Evolutionary conservation across 2,797 vertebrate species (phyloP).

Genomic region (Neomorphus geoffroyi): DNA sequence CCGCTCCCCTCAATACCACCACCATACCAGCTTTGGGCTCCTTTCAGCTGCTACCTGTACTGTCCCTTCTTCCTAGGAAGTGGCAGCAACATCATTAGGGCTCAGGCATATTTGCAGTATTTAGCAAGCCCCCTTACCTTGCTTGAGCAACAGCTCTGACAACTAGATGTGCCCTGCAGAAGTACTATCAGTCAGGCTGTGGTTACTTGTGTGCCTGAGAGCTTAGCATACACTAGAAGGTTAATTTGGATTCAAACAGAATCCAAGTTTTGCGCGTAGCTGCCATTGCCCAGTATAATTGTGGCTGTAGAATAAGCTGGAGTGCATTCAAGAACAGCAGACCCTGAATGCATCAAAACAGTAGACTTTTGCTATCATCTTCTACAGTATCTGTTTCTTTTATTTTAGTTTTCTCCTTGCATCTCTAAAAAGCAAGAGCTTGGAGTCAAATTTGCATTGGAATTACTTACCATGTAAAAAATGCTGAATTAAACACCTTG

Average conservation of each 20-base stretch:
- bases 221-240: rapidly evolving
- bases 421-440: background rate
- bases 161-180: background rate
- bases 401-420: background rate
- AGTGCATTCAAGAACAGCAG: background rate
- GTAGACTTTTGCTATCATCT: background rate
- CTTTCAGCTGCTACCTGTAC: background rate
- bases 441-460: background rate
- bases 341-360: background rate
- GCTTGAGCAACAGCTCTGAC: background rate
- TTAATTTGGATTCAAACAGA: background rate
- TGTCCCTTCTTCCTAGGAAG: background rate
- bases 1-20: background rate
- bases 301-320: background rate
- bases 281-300: background rate
- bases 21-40: background rate
- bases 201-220: background rate
- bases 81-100: background rate
- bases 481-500: background rate
- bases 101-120: background rate
- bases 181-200: background rate
- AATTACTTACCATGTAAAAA: background rate
- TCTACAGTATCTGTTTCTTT: background rate
- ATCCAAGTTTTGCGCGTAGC: background rate
- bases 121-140: background rate